Base-by-base conservation (phyloP, 2,797 vertebrate genomes). In the Triplophysa yarkandensis region DNA sequence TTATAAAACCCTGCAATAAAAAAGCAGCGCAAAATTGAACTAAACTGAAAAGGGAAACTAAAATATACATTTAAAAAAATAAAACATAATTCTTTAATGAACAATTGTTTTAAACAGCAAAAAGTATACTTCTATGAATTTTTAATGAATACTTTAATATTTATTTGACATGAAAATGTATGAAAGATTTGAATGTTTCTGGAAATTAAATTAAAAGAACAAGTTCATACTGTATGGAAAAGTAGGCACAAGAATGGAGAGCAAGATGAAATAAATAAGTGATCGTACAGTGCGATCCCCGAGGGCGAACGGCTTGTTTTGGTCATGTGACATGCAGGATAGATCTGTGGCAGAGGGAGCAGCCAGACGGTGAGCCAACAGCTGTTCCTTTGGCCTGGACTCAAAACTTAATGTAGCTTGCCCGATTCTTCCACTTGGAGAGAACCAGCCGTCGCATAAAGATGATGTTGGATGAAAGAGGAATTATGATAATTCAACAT, bases 361-460 rank as follows among this genome's bases (percentile, higher is more conserved):
- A 83, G 80, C 77, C 83, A 86, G 83, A 82, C 77, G 77, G 78
- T 80, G 64, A 62, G 58, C 76, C 82, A 79, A 83, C 87, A 89
- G 85, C 85, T 88, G 89, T 83, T 87, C 78, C 80, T 80, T 80
- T 88, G 87, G 87, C 86, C 44, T 50, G 54, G 30, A 32, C 76
- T 83, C 81, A 87, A 83, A 79, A 88, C 64, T 81, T 87, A 87
- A 90, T 84, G 82, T 82, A 84, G 77, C 78, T 80, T 79, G 72
- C 41, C 66, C 70, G 81, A 84, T 85, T 81, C 74, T 75, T 36
- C 71, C 4, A 62, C 81, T 81, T 36, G 48, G 7, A 81, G 67
- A 74, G 74, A 55, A 69, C 65, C 66, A 76, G 65, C 44, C 71
- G 70, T 77, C 77, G 30, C 27, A 75, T 69, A 77, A 64, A 74